These are phyloP conservation scores for Sminthurinus signatus DNA, from an alignment of 1,140 invertebrate species.

Conservation along the genomic window DNA sequence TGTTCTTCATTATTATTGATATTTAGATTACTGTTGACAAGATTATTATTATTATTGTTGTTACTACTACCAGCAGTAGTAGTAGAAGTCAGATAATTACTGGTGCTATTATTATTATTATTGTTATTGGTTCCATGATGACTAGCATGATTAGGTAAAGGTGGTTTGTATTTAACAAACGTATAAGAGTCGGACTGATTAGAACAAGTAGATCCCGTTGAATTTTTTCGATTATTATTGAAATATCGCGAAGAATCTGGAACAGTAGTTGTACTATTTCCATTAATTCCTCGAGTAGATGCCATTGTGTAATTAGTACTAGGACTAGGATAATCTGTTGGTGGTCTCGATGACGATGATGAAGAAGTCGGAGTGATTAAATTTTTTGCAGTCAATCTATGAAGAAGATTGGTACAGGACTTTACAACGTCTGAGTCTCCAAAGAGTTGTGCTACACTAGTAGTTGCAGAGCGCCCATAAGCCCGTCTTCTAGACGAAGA, in stretches of 20 bases:
- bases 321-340: not conserved
- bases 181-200: slow-evolving; percentile 32
- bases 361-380: not conserved
- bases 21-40: not conserved
- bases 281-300: slow-evolving; percentile 4
- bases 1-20: not conserved
- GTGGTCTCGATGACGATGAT: not conserved
- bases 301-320: slow-evolving; percentile 11
- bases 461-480: slow-evolving; percentile 63
- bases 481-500: slow-evolving; percentile 54
- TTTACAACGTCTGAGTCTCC: slow-evolving; percentile 55
- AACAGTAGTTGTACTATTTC: slow-evolving; percentile 9
- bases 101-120: slow-evolving; percentile 7
- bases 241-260: slow-evolving; percentile 20
- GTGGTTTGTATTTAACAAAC: slow-evolving; percentile 41
- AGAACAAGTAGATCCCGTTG: slow-evolving; percentile 23
- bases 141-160: slow-evolving; percentile 25
- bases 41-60: not conserved
- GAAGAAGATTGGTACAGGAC: slow-evolving; percentile 69
- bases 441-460: slow-evolving; percentile 73
- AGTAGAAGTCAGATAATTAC: not conserved
- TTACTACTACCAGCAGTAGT: not conserved
- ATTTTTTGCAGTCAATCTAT: slow-evolving; percentile 58
- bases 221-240: slow-evolving; percentile 26
- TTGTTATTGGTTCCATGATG: not conserved